phyloP scores from a whole-genome alignment of 1,140 invertebrate species.

The Hermetia illucens region DNA sequence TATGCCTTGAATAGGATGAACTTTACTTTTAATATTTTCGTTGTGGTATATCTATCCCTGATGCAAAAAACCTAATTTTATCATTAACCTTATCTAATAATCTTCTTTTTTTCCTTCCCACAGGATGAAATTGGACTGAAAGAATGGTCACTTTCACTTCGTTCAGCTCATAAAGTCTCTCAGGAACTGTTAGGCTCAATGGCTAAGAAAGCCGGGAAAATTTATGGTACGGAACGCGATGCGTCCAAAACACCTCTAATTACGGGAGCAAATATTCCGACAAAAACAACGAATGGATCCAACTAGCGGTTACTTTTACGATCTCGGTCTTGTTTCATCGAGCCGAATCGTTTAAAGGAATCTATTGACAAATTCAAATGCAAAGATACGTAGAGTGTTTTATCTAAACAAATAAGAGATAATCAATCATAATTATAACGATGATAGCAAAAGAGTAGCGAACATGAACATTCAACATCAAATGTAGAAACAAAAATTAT shows the following conservation, averaged over 20 bases:
- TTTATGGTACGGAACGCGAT: constrained; percentile 68
- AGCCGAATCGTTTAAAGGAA: constrained; percentile 7
- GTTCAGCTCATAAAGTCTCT: constrained; percentile 83
- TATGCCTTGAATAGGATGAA: no score
- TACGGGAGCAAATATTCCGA: constrained; percentile 18
- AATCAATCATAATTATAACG: no score
- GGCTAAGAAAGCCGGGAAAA: constrained; percentile 93
- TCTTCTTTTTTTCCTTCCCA: constrained; percentile 18
- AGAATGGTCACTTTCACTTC: constrained; percentile 83
- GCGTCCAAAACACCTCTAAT: constrained; percentile 25
- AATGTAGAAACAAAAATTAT: no score
- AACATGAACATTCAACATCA: no score
- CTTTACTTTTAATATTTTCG: no score
- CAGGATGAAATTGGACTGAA: constrained; percentile 91
- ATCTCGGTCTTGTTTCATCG: constrained; percentile 9
- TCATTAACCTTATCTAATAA: no score
- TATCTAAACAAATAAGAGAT: no score
- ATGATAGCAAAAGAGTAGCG: no score
- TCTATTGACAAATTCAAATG: constrained; percentile 4
- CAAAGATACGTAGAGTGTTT: constrained; percentile 8
- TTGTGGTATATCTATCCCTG: no score
- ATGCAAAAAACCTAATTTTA: no score
- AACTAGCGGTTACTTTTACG: constrained; percentile 16
- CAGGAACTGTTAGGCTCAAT: constrained; percentile 83
- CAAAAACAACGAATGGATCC: constrained; percentile 25